Evolutionary conservation across 35 echinoderm and acorn worm genomes (phyloP), one percentile per base, ranked within the genome.

Genomic region (Chiridota heheva): DNA sequence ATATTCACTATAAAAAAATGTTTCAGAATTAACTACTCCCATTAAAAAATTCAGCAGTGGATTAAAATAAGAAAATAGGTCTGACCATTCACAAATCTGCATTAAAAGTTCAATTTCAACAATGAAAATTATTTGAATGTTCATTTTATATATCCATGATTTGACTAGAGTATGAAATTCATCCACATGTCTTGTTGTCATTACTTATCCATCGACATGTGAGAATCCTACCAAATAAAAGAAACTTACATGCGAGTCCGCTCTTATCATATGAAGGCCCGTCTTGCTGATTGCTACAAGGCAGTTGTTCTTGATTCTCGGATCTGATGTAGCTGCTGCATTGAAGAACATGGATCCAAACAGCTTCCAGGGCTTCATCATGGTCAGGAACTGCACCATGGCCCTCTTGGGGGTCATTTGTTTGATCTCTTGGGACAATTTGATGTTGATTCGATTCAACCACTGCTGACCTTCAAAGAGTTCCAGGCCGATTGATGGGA

Each of bases 211-310:
- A n/a, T n/a, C n/a, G n/a, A n/a, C n/a, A n/a, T n/a, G n/a, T n/a
- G n/a, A n/a, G n/a, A n/a, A n/a, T n/a, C n/a, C n/a, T n/a, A n/a
- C n/a, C n/a, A n/a, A n/a, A n/a, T n/a, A n/a, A n/a, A n/a, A n/a
- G n/a, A n/a, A 42, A 95, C 93, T 96, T 85, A 96, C 93, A 46
- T 96, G 87, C 4, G 70, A 79, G 12, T 71, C 24, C 2, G 63
- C 27, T 44, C 91, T 27, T 8, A 96, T 39, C 37, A 96, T 49
- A 51, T 81, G 80, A 0, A 96, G 63, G 7, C 93, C 93, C 41
- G 37, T 58, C 40, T 87, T 96, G 55, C 87, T 96, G 79, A 96
- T 61, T n/a, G 93, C 93, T 70, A 96, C 45, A 2, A 91, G n/a
- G 67, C 84, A 82, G 3, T 55, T 72, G 29, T 44, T 36, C n/a